Percentiles rank a stretch among this genome's conserved stretches.
These are phyloP conservation scores for Meiosimyza platycephala DNA, from an alignment of 2,888 invertebrate species.

Conservation along the genomic window DNA sequence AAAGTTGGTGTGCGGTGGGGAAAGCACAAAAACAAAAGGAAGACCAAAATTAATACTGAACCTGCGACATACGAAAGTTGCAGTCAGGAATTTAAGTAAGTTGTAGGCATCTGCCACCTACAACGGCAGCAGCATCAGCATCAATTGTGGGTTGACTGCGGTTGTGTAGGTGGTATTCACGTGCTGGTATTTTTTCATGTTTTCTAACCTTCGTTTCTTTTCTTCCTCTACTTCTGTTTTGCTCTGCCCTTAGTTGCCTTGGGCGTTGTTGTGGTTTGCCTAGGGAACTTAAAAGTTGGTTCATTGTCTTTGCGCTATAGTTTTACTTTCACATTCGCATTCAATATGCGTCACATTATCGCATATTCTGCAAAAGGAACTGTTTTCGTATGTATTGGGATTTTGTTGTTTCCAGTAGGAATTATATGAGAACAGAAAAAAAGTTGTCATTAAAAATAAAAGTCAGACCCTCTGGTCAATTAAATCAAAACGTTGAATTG, in stretches of 20 bases:
- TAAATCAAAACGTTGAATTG: too few species aligned
- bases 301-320: slow-evolving; percentile 29
- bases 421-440: too few species aligned
- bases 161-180: neutral
- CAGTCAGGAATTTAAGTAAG: slow-evolving; percentile 9
- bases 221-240: neutral
- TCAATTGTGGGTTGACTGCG: neutral
- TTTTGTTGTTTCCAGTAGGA: neutral
- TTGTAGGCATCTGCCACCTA: neutral
- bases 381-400: slow-evolving; percentile 2
- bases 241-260: too few species aligned
- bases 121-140: neutral
- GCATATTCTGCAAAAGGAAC: neutral
- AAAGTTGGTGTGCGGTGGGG: neutral
- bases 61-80: neutral
- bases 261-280: slow-evolving; percentile 6
- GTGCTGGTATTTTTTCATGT: neutral
- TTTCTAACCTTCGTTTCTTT: neutral
- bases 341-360: slow-evolving; percentile 24
- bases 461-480: too few species aligned
- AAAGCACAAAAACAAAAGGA: neutral
- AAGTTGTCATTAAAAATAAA: too few species aligned
- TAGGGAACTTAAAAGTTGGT: slow-evolving; percentile 26
- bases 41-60: neutral
- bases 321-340: slow-evolving; percentile 28